Conservation (phyloP, 92 coral and sea anemone species). For the Paragorgia papillata region DNA sequence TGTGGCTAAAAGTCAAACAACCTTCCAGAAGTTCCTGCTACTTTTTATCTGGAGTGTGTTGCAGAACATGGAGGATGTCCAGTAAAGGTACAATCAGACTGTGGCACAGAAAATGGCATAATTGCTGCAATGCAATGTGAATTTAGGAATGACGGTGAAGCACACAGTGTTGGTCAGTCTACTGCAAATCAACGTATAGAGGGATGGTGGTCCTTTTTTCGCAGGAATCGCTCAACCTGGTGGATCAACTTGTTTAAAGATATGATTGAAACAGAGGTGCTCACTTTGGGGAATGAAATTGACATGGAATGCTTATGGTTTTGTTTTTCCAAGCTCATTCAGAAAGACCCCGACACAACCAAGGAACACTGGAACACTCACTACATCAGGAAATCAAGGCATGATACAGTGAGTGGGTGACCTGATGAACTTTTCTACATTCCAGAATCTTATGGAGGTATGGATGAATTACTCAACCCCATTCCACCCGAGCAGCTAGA, state of each 20-base stretch:
- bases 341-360: constrained; percentile 57
- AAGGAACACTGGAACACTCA: constrained; percentile 75
- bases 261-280: too few species aligned
- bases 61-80: constrained; percentile 24
- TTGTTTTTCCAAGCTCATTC: constrained; percentile 55
- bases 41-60: not conserved
- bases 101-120: constrained; percentile 21
- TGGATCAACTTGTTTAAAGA: too few species aligned
- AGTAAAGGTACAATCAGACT: constrained; percentile 12
- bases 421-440: constrained; percentile 66
- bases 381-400: constrained; percentile 55
- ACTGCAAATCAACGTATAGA: too few species aligned
- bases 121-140: constrained; percentile 22
- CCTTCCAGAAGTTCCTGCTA: not conserved
- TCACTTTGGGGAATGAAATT: too few species aligned
- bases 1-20: constrained; percentile 5
- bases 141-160: not conserved
- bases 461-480: constrained; percentile 56
- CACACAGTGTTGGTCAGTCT: not conserved
- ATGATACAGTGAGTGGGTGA: constrained; percentile 69
- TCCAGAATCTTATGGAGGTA: constrained; percentile 69
- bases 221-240: too few species aligned
- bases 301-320: constrained; percentile 34
- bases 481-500: constrained; percentile 52
- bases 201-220: too few species aligned